phyloP scores from a whole-genome alignment of 2,113 vertebrate genomes.

The Tringa solitaria region DNA sequence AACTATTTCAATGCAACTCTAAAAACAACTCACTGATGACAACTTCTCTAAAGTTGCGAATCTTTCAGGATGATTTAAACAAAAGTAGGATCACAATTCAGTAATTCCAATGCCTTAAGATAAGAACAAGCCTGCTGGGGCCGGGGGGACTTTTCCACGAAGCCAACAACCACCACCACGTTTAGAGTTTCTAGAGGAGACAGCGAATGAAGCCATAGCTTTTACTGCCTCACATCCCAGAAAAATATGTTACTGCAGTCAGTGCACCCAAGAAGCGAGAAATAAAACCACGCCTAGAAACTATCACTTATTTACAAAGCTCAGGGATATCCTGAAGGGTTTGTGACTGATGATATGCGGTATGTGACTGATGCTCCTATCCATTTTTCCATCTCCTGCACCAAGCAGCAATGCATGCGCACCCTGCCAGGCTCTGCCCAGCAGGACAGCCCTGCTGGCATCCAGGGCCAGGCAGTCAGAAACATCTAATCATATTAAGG shows the following conservation, averaged over 20 bases:
- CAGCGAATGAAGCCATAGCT: background rate
- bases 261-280: background rate
- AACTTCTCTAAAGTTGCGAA: background rate
- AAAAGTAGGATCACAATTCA: background rate
- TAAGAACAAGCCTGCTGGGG: background rate
- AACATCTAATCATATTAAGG: background rate
- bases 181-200: background rate
- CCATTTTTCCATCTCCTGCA: background rate
- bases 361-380: background rate
- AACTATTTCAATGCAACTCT: background rate
- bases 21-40: background rate
- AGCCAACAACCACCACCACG: background rate
- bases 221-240: background rate
- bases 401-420: background rate
- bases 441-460: fast-evolving
- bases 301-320: background rate
- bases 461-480: fast-evolving
- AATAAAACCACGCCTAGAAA: background rate
- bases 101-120: background rate
- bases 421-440: background rate
- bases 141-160: background rate
- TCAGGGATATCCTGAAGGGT: background rate
- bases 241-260: background rate
- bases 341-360: background rate
- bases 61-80: background rate